These are phyloP conservation scores for Dermochelys coriacea DNA, from an alignment of 2,797 vertebrate species.

Conservation along the genomic window DNA sequence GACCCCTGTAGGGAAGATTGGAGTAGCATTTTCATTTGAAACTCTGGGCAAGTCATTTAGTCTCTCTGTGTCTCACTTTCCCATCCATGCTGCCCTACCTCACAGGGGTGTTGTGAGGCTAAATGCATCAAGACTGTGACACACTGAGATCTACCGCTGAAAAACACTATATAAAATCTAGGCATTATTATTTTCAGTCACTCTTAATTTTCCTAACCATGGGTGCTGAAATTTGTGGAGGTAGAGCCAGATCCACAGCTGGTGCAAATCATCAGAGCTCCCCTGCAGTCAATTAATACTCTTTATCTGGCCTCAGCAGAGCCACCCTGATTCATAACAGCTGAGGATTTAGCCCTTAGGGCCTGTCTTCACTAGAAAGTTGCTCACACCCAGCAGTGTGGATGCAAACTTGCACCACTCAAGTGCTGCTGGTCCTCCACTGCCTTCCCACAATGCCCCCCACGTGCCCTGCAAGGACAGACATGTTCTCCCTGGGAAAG, in stretches of 20 bases:
- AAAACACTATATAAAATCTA: background rate
- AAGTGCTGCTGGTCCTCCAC: background rate
- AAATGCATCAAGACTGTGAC: background rate
- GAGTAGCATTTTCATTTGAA: background rate
- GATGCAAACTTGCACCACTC: background rate
- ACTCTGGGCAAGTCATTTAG: background rate
- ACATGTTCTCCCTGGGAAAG: background rate
- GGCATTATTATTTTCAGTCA: background rate
- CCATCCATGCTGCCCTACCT: no score
- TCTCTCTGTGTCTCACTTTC: no score
- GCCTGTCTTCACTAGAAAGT: background rate
- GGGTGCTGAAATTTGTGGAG: no score
- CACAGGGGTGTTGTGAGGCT: background rate
- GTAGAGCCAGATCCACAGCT: no score
- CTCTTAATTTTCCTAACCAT: no score
- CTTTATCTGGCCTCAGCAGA: background rate
- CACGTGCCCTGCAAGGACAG: background rate
- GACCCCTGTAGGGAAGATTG: background rate
- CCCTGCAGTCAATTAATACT: background rate
- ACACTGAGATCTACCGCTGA: background rate
- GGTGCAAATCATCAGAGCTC: background rate
- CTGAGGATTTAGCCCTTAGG: background rate
- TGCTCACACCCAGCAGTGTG: background rate
- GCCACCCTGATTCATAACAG: background rate
- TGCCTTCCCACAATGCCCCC: background rate